Conservation (phyloP, 2,888 invertebrate species). For the Melanostoma scalare region DNA sequence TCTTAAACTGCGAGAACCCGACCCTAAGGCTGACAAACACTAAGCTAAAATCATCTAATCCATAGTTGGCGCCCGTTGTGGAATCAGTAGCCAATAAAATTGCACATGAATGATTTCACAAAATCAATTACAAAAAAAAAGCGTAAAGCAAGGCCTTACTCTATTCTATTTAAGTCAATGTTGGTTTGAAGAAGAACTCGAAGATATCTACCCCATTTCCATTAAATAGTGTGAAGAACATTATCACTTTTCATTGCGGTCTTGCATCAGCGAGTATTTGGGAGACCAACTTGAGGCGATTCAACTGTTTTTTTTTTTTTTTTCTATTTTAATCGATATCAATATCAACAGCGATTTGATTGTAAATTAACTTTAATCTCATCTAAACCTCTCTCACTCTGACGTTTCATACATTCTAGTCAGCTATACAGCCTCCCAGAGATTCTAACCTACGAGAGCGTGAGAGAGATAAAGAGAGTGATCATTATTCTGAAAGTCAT, state of each 20-base stretch:
- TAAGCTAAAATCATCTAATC: too few relatives aligned
- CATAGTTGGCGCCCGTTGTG: too few relatives aligned
- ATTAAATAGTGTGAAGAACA: constrained; percentile 1
- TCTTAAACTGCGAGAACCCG: background rate
- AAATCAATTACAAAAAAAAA: background rate
- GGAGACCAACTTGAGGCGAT: constrained; percentile 17
- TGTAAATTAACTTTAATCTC: constrained; percentile 32
- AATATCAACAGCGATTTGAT: constrained; percentile 15
- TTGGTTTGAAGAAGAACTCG: constrained; percentile 11
- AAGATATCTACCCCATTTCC: constrained; percentile 16
- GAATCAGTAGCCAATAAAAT: too few relatives aligned
- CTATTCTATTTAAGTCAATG: background rate
- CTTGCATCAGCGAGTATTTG: constrained; percentile 59
- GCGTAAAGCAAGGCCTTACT: background rate
- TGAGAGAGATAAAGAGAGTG: background rate
- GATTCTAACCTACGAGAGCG: background rate
- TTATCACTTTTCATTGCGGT: constrained; percentile 44
- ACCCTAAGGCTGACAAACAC: background rate
- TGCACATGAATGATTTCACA: constrained; percentile 24
- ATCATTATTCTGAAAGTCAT: background rate
- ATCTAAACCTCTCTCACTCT: constrained; percentile 1
- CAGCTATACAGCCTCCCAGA: too few relatives aligned
- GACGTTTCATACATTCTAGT: too few relatives aligned
- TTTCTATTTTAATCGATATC: constrained; percentile 7
- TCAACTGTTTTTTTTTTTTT: background rate